Conservation (phyloP, 2,797 vertebrate genomes). For the Myotis vivesi region DNA sequence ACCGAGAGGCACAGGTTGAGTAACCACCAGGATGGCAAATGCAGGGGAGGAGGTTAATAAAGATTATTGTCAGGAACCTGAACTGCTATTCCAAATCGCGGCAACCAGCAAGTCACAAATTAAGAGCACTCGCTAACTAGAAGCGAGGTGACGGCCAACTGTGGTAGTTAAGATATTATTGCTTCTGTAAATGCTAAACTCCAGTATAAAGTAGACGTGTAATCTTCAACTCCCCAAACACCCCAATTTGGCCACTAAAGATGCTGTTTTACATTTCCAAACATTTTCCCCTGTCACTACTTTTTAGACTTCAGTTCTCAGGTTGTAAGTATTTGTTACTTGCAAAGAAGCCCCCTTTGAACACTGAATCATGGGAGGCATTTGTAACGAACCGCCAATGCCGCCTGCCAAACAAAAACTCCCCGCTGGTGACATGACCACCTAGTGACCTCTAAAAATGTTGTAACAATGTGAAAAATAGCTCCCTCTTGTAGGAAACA, state of each 20-base stretch:
- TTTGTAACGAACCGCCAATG: slow-evolving; percentile 89
- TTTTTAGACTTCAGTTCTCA: slow-evolving; percentile 88
- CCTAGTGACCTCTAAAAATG: slow-evolving; percentile 91
- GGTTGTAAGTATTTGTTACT: slow-evolving; percentile 88
- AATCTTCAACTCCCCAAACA: slow-evolving; percentile 86
- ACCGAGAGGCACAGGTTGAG: slow-evolving; percentile 50
- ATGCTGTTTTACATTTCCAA: slow-evolving; percentile 87
- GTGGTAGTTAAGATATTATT: slow-evolving; percentile 83
- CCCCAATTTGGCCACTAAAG: slow-evolving; percentile 87
- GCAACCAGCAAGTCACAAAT: slow-evolving; percentile 68
- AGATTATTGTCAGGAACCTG: slow-evolving; percentile 62
- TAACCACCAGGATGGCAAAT: slow-evolving; percentile 50
- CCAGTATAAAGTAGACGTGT: slow-evolving; percentile 83
- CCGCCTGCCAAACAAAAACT: slow-evolving; percentile 90
- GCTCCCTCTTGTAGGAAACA: slow-evolving; percentile 90
- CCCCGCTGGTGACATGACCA: slow-evolving; percentile 90
- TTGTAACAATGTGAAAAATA: slow-evolving; percentile 94
- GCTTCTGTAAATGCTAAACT: slow-evolving; percentile 86
- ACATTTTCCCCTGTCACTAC: slow-evolving; percentile 87
- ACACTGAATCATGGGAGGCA: slow-evolving; percentile 86
- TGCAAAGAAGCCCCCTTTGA: slow-evolving; percentile 86
- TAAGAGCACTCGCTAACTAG: slow-evolving; percentile 71
- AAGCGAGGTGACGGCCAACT: slow-evolving; percentile 79
- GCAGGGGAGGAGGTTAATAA: slow-evolving; percentile 55
- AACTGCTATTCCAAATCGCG: slow-evolving; percentile 47